A percentile compares a stretch with the other conserved stretches of the same genome.
phyloP scores from a whole-genome alignment of 1,140 invertebrate species.

The Acarapis woodi region DNA sequence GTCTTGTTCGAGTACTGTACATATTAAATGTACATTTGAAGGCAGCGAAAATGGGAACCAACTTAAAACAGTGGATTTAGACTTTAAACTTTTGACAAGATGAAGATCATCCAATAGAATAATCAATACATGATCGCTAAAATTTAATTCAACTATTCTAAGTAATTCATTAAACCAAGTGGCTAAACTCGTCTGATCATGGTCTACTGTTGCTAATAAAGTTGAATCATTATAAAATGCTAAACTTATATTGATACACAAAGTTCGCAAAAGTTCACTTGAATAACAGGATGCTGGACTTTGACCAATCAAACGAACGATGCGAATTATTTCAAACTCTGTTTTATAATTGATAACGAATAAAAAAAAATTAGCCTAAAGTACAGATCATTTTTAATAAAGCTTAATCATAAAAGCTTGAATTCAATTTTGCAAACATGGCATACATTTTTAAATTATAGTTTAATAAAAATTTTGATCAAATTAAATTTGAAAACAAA shows the following conservation, averaged over 20 bases:
- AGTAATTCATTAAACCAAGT: slow-evolving; percentile 42
- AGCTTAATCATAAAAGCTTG: too few relatives aligned
- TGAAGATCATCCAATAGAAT: slow-evolving; percentile 49
- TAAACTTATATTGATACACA: slow-evolving; percentile 48
- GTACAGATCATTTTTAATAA: too few relatives aligned
- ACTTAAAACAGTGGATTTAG: slow-evolving; percentile 38
- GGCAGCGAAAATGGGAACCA: slow-evolving; percentile 46
- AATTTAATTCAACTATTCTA: slow-evolving; percentile 12
- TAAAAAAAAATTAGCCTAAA: too few relatives aligned
- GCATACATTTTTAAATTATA: too few relatives aligned
- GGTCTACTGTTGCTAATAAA: slow-evolving; percentile 31
- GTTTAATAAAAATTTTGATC: too few relatives aligned
- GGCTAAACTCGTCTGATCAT: slow-evolving; percentile 47
- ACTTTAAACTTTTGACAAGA: slow-evolving; percentile 40
- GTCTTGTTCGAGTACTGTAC: slow-evolving; percentile 14
- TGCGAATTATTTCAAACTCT: slow-evolving; percentile 25
- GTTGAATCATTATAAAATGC: slow-evolving; percentile 32
- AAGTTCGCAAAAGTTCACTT: slow-evolving; percentile 37
- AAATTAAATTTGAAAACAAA: too few relatives aligned
- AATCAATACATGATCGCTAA: slow-evolving; percentile 23
- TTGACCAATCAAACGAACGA: slow-evolving; percentile 36
- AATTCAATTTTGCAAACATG: too few relatives aligned
- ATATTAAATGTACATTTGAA: slow-evolving; percentile 40
- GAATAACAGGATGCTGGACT: slow-evolving; percentile 49
- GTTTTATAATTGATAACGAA: too few relatives aligned